Evolutionary conservation across 1,140 invertebrate species (phyloP).

Genomic region (Ooceraea biroi): DNA sequence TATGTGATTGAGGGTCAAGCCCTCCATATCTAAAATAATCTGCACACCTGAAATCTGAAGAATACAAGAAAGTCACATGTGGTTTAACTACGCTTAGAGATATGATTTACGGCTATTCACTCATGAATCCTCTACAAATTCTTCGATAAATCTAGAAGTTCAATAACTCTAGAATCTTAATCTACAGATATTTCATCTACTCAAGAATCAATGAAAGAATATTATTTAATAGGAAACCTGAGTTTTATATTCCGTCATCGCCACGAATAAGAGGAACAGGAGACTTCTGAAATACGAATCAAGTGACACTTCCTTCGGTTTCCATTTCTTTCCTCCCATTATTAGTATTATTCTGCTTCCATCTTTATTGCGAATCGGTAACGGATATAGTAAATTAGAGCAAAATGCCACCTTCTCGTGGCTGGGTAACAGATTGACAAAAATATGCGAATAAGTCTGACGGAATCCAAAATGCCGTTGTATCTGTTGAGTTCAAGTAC

Average conservation of each 20-base stretch:
- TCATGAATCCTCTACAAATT: background rate
- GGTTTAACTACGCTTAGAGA: background rate
- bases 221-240: conserved; percentile 83
- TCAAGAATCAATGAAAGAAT: background rate
- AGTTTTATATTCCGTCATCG: conserved; percentile 88
- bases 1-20: conserved; percentile 89
- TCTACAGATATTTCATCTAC: background rate
- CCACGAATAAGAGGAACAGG: conserved; percentile 88
- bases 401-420: conserved; percentile 85
- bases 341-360: conserved; percentile 87
- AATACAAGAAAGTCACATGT: background rate
- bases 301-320: conserved; percentile 87
- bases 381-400: conserved; percentile 86
- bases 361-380: conserved; percentile 86
- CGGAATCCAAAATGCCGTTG: conserved; percentile 88
- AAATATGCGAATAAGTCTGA: conserved; percentile 86
- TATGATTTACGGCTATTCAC: background rate
- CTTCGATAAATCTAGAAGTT: background rate
- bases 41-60: conserved; percentile 86
- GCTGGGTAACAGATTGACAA: conserved; percentile 85
- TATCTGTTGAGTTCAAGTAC: conserved; percentile 82
- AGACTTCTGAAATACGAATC: conserved; percentile 88
- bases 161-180: conserved; percentile 18
- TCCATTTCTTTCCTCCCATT: conserved; percentile 89
- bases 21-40: conserved; percentile 90